Percentiles rank a stretch among this genome's conserved stretches.
These are phyloP conservation scores for Climacteris rufus DNA, from an alignment of 2,113 vertebrate genomes.

Conservation along the genomic window DNA sequence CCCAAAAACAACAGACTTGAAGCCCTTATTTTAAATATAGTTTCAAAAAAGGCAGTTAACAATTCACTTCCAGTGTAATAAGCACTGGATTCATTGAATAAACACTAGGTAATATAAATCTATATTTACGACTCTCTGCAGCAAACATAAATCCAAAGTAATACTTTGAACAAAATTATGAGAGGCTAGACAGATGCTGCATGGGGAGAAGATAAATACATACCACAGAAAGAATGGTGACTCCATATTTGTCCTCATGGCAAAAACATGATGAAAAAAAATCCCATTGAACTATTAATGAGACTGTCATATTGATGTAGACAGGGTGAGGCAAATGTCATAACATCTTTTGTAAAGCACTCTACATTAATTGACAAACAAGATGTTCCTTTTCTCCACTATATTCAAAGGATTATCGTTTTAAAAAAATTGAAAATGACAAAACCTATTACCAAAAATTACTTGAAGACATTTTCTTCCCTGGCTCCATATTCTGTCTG, in stretches of 20 bases:
- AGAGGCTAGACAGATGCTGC: neutral
- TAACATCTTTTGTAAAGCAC: neutral
- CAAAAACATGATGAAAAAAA: neutral
- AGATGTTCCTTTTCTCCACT: neutral
- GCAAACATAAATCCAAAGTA: neutral
- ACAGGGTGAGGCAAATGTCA: neutral
- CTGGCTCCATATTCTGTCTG: neutral
- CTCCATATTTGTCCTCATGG: neutral
- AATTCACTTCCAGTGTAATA: neutral
- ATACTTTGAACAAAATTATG: neutral
- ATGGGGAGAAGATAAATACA: neutral
- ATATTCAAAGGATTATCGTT: neutral
- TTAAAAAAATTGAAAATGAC: neutral
- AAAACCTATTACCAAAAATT: neutral
- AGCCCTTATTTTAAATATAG: neutral
- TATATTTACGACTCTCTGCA: neutral
- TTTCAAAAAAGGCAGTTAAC: neutral
- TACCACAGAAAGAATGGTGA: neutral
- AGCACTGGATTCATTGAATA: neutral
- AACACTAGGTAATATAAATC: neutral
- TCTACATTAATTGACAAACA: conserved; percentile 25
- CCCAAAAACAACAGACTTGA: neutral
- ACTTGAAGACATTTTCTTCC: neutral
- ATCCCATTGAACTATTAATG: accelerated
- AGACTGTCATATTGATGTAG: neutral